Percentiles rank a stretch among this genome's conserved stretches.
Conservation (phyloP, 2,797 vertebrate species). For the Helostoma temminkii region DNA sequence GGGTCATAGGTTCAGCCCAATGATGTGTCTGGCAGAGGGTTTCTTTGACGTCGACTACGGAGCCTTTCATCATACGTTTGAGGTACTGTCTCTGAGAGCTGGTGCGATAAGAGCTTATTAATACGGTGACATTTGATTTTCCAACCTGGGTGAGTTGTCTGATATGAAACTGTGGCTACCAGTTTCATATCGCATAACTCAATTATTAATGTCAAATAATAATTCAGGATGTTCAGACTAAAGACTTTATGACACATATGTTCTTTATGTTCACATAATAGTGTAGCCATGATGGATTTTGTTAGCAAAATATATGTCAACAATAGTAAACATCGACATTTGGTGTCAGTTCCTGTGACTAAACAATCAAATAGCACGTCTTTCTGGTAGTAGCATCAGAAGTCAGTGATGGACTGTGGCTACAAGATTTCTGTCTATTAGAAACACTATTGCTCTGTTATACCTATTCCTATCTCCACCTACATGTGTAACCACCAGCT, state of each 20-base stretch:
- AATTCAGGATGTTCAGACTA: no score
- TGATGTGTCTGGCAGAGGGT: slow-evolving; percentile 92
- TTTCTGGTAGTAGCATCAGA: background rate
- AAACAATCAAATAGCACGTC: background rate
- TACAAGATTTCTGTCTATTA: slow-evolving; percentile 1
- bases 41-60: slow-evolving; percentile 96
- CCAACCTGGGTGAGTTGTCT: background rate
- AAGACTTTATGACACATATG: no score
- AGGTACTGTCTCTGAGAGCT: slow-evolving; percentile 68
- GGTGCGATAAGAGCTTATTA: background rate
- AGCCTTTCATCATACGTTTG: slow-evolving; percentile 94
- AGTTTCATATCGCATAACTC: background rate
- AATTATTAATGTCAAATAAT: no score
- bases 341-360: background rate
- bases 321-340: background rate
- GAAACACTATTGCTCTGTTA: slow-evolving; percentile 31
- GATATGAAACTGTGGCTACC: background rate
- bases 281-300: background rate
- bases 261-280: background rate
- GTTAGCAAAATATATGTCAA: background rate
- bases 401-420: background rate
- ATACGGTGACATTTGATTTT: background rate
- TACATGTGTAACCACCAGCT: slow-evolving; percentile 41
- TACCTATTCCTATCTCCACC: slow-evolving; percentile 62
- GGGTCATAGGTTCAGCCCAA: slow-evolving; percentile 94